Evolutionary conservation across 2,888 invertebrate species (phyloP), one percentile per base, ranked within the genome.

Genomic region (Nudaria mundana): DNA sequence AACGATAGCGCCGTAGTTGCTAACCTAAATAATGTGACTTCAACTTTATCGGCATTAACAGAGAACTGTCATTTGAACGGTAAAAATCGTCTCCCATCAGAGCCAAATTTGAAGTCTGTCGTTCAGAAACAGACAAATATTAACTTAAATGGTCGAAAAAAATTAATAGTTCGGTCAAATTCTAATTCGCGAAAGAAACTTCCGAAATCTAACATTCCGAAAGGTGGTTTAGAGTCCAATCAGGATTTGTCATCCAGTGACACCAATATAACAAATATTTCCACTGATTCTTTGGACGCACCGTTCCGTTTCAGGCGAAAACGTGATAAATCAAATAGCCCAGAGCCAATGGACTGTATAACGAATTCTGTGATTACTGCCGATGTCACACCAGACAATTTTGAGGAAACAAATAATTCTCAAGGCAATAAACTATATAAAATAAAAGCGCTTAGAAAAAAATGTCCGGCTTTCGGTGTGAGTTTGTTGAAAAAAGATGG

Each of bases 391-490:
- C 82, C 85, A 0, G 89, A 87, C 6, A 85, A 87, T 31, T 81
- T 61, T 10, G 89, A 89, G 14, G 89, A 89, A 48, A 78, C 83
- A 0, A 79, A 71, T 25, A 85, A 89, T 46, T 89, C 89, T 0
- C 89, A 89, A 60, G 89, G 89, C 0, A 88, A 88, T 45, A 87
- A 87, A 46, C 52, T 89, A 5, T 89, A 87, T 51, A 89, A 88
- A 44, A 89, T 89, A 14, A 89, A 89, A 53, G 89, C 89, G 13
- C 48, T 88, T 30, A 61, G 89, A 25, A 87, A 87, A 63, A 89
- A 87, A 54, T 83, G 82, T 35, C 87, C 86, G 3, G 74, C 81
- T 1, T 82, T 85, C 40, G 82, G 83, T 0, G 80, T 81, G 0
- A 78, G 81, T 53, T 56, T 83, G 41, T 45, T 82, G 3, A 88